phyloP scores from a whole-genome alignment of 2,888 invertebrate genomes.

The Oxyteleia sp. region DNA sequence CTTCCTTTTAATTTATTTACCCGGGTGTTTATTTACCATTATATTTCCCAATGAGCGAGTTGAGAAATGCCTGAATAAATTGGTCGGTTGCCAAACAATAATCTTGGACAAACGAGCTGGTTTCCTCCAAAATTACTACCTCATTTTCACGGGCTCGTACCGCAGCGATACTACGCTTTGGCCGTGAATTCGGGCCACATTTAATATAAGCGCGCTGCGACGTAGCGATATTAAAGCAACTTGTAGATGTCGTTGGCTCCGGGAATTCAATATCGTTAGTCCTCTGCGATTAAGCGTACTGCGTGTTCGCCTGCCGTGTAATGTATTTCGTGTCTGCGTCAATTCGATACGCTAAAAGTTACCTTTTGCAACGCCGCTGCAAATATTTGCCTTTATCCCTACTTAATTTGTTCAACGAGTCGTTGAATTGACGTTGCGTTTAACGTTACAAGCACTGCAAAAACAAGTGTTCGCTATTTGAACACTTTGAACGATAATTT shows the following conservation, averaged over 20 bases:
- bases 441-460: no score
- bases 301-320: slow-evolving; percentile 56
- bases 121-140: slow-evolving; percentile 72
- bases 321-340: slow-evolving; percentile 61
- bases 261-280: slow-evolving; percentile 72
- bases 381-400: slow-evolving; percentile 40
- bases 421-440: slow-evolving; percentile 3
- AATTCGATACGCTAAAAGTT: slow-evolving; percentile 46
- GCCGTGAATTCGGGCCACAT: slow-evolving; percentile 62
- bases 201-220: slow-evolving; percentile 70
- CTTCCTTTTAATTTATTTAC: no score
- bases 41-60: slow-evolving; percentile 42
- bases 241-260: slow-evolving; percentile 68
- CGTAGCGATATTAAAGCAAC: slow-evolving; percentile 67
- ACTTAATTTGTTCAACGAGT: slow-evolving; percentile 17
- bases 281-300: slow-evolving; percentile 63
- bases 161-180: slow-evolving; percentile 53
- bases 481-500: no score
- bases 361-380: slow-evolving; percentile 27
- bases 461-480: no score
- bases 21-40: no score
- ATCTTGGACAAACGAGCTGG: slow-evolving; percentile 74
- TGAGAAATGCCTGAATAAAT: slow-evolving; percentile 66
- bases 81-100: slow-evolving; percentile 72
- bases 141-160: slow-evolving; percentile 64